phyloP scores from a whole-genome alignment of 2,888 invertebrate genomes.

The Caenorhabditis sp. region DNA sequence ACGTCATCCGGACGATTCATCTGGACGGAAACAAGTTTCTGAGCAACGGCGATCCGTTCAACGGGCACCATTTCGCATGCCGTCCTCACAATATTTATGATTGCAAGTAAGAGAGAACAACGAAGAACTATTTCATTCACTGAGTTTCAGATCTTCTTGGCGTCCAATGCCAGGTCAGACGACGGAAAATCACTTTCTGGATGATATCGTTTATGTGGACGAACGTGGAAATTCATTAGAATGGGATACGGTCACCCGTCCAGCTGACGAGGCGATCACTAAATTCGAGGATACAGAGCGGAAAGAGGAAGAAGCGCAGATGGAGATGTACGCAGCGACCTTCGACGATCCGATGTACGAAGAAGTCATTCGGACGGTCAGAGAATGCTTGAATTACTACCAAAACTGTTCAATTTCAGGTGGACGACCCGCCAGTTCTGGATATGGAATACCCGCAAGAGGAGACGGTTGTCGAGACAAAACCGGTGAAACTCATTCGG shows the following conservation, averaged over 20 bases:
- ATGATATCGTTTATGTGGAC: constrained; percentile 56
- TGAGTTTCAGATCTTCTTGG: constrained; percentile 19
- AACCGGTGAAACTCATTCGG: not conserved
- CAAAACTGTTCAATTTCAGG: not conserved
- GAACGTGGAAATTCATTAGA: constrained; percentile 45
- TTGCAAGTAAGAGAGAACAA: no score
- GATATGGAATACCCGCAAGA: not conserved
- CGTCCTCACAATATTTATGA: constrained; percentile 56
- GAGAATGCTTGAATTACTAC: no score
- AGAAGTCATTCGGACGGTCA: constrained; percentile 26
- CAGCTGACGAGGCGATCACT: not conserved
- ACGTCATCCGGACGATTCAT: constrained; percentile 65
- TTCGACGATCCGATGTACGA: constrained; percentile 27
- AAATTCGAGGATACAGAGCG: not conserved
- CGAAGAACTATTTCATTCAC: no score
- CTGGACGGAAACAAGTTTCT: constrained; percentile 57
- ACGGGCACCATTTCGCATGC: constrained; percentile 66
- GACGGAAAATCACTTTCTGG: constrained; percentile 1
- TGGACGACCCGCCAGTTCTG: constrained; percentile 1
- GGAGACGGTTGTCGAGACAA: no score
- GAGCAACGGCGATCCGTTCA: constrained; percentile 63
- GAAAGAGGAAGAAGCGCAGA: not conserved
- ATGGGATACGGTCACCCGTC: constrained; percentile 48
- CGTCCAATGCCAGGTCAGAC: constrained; percentile 19
- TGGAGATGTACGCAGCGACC: constrained; percentile 11